Percentiles rank a stretch among this genome's conserved stretches.
Conservation (phyloP, 2,797 vertebrate genomes). For the Acomys russatus region DNA sequence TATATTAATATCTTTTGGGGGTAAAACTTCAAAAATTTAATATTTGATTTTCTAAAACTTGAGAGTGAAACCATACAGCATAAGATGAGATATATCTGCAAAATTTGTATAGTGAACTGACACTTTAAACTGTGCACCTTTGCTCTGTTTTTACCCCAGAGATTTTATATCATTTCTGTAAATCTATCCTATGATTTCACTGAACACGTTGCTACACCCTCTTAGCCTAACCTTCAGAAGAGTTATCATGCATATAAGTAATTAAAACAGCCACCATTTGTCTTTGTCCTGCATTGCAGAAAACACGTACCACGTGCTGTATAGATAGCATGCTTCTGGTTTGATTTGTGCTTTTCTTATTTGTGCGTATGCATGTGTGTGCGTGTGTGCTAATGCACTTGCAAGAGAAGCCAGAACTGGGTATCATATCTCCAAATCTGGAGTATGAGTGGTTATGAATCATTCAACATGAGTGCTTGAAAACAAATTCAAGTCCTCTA, state of each 20-base stretch:
- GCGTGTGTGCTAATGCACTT: not conserved
- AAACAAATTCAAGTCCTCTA: not conserved
- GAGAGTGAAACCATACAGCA: not conserved
- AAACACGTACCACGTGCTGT: not conserved
- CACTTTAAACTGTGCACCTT: conserved; percentile 27
- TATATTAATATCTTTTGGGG: conserved; percentile 35
- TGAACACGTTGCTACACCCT: not conserved
- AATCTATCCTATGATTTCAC: conserved; percentile 15
- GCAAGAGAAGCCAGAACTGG: no score
- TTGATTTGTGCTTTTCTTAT: not conserved
- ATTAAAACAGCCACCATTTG: not conserved
- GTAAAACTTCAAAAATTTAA: not conserved
- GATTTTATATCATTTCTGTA: conserved; percentile 34
- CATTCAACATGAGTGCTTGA: not conserved
- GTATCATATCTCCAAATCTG: not conserved
- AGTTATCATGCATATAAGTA: not conserved
- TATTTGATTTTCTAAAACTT: conserved; percentile 13
- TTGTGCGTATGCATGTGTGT: not conserved
- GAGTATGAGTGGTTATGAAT: not conserved
- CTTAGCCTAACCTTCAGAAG: conserved; percentile 28
- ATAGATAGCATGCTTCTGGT: not conserved
- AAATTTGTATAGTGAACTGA: not conserved
- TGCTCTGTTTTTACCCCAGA: not conserved
- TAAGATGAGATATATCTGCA: not conserved
- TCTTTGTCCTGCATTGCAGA: not conserved